phyloP scores from a whole-genome alignment of 2,888 invertebrate species.

The Chelonus formosanus region DNA sequence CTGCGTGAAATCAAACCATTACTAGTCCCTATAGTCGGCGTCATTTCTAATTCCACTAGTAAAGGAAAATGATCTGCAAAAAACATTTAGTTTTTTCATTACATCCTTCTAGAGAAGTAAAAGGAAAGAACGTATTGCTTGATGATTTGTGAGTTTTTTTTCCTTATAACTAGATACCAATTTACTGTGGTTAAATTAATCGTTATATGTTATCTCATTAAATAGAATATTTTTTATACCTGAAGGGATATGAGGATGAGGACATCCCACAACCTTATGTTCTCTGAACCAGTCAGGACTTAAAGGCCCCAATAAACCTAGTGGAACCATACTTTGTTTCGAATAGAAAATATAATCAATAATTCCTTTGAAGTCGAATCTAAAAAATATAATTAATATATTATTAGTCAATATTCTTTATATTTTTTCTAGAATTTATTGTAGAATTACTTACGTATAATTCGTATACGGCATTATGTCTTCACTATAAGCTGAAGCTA shows the following conservation, averaged over 20 bases:
- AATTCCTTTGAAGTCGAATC: constrained; percentile 98
- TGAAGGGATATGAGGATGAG: constrained; percentile 96
- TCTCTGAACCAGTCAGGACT: constrained; percentile 93
- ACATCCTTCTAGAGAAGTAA: neutral
- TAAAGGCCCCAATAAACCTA: constrained; percentile 93
- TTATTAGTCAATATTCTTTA: too few relatives aligned
- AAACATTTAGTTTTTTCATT: constrained; percentile 27
- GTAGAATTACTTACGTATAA: constrained; percentile 81
- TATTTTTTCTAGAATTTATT: too few relatives aligned
- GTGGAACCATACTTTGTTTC: constrained; percentile 92
- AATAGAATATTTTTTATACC: constrained; percentile 62
- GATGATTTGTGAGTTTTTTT: too few relatives aligned
- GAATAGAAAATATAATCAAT: constrained; percentile 99
- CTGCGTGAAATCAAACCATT: constrained; percentile 86
- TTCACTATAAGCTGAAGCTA: constrained; percentile 94
- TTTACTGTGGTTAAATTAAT: too few relatives aligned
- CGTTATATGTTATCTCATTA: too few relatives aligned
- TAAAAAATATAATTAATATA: constrained; percentile 64
- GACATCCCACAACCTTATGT: constrained; percentile 97
- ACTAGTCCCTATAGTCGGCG: constrained; percentile 77
- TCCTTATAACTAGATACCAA: too few relatives aligned
- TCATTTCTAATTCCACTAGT: constrained; percentile 89
- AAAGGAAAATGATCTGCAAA: constrained; percentile 88
- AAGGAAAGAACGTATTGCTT: neutral
- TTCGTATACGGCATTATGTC: constrained; percentile 98